phyloP scores from a whole-genome alignment of 2,797 vertebrate genomes.

The Florisuga fusca region DNA sequence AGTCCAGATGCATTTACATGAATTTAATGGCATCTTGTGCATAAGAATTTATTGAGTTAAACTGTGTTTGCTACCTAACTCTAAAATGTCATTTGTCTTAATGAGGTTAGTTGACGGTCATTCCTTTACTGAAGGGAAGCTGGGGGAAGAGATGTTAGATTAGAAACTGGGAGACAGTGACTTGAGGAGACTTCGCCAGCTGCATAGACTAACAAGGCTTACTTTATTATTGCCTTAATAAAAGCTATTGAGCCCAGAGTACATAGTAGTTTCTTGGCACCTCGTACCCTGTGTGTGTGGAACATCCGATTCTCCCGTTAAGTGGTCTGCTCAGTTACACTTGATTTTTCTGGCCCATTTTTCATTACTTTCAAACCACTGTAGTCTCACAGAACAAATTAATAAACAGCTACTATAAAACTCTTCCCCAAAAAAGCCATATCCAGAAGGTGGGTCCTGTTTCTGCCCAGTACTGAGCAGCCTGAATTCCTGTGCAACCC shows the following conservation, averaged over 20 bases:
- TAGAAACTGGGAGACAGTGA: slow-evolving; percentile 70
- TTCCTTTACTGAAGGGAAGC: slow-evolving; percentile 38
- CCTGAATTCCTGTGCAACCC: neutral
- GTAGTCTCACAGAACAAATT: slow-evolving; percentile 25
- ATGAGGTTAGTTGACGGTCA: slow-evolving; percentile 20
- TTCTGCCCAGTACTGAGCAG: neutral
- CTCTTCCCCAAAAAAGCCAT: neutral
- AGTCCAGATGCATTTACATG: neutral
- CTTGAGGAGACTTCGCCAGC: slow-evolving; percentile 77
- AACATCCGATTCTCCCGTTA: slow-evolving; percentile 74
- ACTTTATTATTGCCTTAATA: slow-evolving; percentile 83
- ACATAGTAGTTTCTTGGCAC: slow-evolving; percentile 79
- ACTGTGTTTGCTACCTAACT: neutral
- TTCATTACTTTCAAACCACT: slow-evolving; percentile 50
- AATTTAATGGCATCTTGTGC: neutral
- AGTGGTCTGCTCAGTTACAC: slow-evolving; percentile 72
- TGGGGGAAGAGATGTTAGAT: slow-evolving; percentile 62
- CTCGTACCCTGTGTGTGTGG: slow-evolving; percentile 1
- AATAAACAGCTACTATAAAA: neutral
- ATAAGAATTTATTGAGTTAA: neutral
- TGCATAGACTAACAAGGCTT: slow-evolving; percentile 82
- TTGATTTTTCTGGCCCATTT: slow-evolving; percentile 61
- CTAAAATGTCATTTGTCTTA: slow-evolving; percentile 30
- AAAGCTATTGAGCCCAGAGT: slow-evolving; percentile 78
- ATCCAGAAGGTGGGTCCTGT: neutral